phyloP scores from a whole-genome alignment of 1,140 invertebrate species.

The Bathynomus jamesi region DNA sequence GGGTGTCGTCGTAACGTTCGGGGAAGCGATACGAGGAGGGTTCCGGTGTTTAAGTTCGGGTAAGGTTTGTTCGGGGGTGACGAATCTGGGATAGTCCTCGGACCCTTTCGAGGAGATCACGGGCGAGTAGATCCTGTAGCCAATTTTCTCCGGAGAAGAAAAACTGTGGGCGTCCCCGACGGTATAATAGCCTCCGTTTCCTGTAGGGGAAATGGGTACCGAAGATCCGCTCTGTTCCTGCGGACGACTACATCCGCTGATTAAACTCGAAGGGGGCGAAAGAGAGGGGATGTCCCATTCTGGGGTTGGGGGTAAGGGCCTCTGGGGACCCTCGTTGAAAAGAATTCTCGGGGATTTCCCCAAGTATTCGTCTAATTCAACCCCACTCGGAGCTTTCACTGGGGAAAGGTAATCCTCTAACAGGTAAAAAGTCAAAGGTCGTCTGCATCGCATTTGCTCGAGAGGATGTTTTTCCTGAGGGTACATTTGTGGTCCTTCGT shows the following conservation, averaged over 20 bases:
- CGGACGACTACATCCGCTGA: conserved; percentile 13
- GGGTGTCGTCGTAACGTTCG: no score
- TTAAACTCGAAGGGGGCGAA: conserved; percentile 26
- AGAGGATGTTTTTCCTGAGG: conserved; percentile 10
- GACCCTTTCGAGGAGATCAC: conserved; percentile 32
- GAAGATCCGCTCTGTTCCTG: conserved; percentile 9
- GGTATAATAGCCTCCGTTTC: background rate
- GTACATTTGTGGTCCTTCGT: conserved; percentile 3
- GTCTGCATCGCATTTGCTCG: conserved; percentile 11
- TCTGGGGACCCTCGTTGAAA: conserved; percentile 20
- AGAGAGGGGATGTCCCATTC: conserved; percentile 35
- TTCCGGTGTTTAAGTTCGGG: conserved; percentile 18
- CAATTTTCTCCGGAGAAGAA: conserved; percentile 20
- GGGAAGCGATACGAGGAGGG: no score
- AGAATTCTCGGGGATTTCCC: conserved; percentile 24
- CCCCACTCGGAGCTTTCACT: conserved; percentile 23
- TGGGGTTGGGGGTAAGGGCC: conserved; percentile 32
- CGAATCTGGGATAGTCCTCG: conserved; percentile 23
- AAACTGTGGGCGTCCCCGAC: conserved; percentile 19
- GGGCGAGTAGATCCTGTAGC: conserved; percentile 25
- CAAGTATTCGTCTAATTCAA: conserved; percentile 33
- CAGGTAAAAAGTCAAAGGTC: conserved; percentile 32
- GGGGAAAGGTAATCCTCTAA: conserved; percentile 34
- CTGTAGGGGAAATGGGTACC: background rate
- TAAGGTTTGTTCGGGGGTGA: conserved; percentile 27